A percentile compares a stretch with the other conserved stretches of the same genome.
phyloP scores from a whole-genome alignment of 2,888 invertebrate genomes.

The Drosophila siamana region DNA sequence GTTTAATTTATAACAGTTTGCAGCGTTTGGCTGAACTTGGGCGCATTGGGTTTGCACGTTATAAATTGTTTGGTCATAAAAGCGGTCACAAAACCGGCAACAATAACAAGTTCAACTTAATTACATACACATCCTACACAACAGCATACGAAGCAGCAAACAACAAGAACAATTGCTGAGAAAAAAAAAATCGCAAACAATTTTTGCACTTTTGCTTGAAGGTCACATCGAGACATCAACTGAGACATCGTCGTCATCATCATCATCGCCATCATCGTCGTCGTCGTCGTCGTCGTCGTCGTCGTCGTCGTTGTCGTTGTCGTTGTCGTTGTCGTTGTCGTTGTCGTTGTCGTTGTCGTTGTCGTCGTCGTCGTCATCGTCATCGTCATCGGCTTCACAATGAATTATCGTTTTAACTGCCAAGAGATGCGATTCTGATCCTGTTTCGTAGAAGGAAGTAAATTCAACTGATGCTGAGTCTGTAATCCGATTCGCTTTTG shows the following conservation, averaged over 20 bases:
- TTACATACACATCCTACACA: slow-evolving; percentile 75
- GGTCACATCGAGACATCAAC: slow-evolving; percentile 48
- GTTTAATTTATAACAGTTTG: slow-evolving; percentile 50
- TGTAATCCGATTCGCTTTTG: slow-evolving; percentile 26
- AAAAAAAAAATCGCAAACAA: slow-evolving; percentile 40
- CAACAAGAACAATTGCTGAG: slow-evolving; percentile 26
- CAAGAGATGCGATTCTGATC: slow-evolving; percentile 35
- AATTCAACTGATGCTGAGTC: slow-evolving; percentile 5
- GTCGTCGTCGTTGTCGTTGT: slow-evolving; percentile 6
- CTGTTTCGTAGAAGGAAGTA: slow-evolving; percentile 55
- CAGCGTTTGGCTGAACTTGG: slow-evolving; percentile 41
- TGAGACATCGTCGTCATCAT: slow-evolving; percentile 23
- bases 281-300: slow-evolving; percentile 5
- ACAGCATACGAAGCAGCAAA: slow-evolving; percentile 18
- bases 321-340: slow-evolving; percentile 8
- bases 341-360: slow-evolving; percentile 7
- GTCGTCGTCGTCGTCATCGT: slow-evolving; percentile 8
- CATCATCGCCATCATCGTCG: slow-evolving; percentile 10
- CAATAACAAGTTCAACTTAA: slow-evolving; percentile 74
- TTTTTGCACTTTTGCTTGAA: slow-evolving; percentile 72
- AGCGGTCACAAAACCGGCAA: slow-evolving; percentile 49
- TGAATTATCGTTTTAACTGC: slow-evolving; percentile 58
- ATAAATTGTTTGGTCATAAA: slow-evolving; percentile 64
- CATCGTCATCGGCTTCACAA: slow-evolving; percentile 25
- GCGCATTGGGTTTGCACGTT: slow-evolving; percentile 21